These are phyloP conservation scores for Pipa parva DNA, from an alignment of 2,113 vertebrate genomes.

Conservation along the genomic window DNA sequence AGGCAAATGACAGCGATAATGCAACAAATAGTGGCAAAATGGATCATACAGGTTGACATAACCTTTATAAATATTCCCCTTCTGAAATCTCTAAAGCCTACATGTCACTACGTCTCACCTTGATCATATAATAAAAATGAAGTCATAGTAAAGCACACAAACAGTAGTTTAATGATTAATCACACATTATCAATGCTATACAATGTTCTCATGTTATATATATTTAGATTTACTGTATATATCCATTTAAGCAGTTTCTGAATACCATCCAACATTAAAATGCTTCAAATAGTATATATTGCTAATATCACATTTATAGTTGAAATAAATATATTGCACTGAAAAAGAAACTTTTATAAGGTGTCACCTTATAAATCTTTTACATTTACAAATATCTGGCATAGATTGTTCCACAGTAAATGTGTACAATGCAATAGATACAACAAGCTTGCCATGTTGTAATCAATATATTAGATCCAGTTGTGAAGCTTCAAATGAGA, in stretches of 20 bases:
- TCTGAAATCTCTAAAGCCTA: too few relatives aligned
- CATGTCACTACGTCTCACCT: too few relatives aligned
- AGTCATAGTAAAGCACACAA: conserved; percentile 55
- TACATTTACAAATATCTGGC: conserved; percentile 58
- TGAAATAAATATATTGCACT: conserved; percentile 99
- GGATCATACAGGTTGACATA: too few relatives aligned
- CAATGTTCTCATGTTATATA: conserved; percentile 65
- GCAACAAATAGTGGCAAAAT: too few relatives aligned
- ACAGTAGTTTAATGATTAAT: conserved; percentile 69
- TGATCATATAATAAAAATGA: neutral
- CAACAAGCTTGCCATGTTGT: conserved; percentile 62
- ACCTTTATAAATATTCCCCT: too few relatives aligned
- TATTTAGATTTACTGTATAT: conserved; percentile 64
- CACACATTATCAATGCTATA: conserved; percentile 65
- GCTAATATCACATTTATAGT: conserved; percentile 85
- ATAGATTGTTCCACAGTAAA: conserved; percentile 66
- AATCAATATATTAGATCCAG: conserved; percentile 55
- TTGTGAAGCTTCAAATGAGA: conserved; percentile 44
- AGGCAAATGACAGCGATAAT: too few relatives aligned
- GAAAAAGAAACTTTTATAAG: conserved; percentile 76
- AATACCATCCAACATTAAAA: conserved; percentile 76
- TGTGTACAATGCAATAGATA: conserved; percentile 61
- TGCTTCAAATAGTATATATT: conserved; percentile 84
- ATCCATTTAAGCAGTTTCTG: conserved; percentile 92
- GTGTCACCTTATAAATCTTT: conserved; percentile 62